These are phyloP conservation scores for Myoxocephalus aenaeus DNA, from an alignment of 2,797 vertebrate species.

Conservation along the genomic window DNA sequence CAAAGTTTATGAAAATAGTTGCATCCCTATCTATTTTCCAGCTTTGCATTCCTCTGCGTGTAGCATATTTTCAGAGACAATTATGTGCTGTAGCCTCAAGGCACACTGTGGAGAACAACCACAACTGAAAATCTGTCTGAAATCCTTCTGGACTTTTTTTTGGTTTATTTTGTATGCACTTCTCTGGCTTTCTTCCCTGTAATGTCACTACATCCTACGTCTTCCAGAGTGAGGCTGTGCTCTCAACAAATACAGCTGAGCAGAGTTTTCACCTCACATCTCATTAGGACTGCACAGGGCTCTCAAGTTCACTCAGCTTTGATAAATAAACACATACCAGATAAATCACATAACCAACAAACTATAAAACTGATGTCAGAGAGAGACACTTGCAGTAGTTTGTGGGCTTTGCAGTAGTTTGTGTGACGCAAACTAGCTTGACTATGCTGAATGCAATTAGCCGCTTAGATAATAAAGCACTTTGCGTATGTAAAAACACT, in stretches of 20 bases:
- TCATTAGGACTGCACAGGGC: conserved; percentile 44
- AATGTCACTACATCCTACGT: conserved; percentile 19
- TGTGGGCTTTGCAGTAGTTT: too few species aligned
- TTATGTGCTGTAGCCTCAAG: conserved; percentile 35
- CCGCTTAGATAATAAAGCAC: conserved; percentile 36
- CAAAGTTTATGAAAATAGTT: conserved; percentile 28
- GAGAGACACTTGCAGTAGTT: not conserved
- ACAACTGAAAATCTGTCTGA: conserved; percentile 19
- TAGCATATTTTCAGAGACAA: conserved; percentile 27
- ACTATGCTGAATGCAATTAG: conserved; percentile 36
- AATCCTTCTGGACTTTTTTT: conserved; percentile 22
- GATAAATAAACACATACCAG: conserved; percentile 30
- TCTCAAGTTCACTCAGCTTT: conserved; percentile 28
- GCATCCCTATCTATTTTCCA: not conserved
- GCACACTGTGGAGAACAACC: conserved; percentile 22
- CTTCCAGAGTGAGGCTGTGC: conserved; percentile 2
- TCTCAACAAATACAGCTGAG: conserved; percentile 28
- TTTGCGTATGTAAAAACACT: conserved; percentile 23
- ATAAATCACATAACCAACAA: conserved; percentile 5
- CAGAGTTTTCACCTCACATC: conserved; percentile 37
- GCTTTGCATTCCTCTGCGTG: conserved; percentile 12
- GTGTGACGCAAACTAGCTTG: conserved; percentile 6
- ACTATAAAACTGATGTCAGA: not conserved
- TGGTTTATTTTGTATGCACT: conserved; percentile 5
- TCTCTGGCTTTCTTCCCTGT: conserved; percentile 18